These are phyloP conservation scores for Drosophila ezoana DNA, from an alignment of 2,888 invertebrate genomes.

Conservation along the genomic window DNA sequence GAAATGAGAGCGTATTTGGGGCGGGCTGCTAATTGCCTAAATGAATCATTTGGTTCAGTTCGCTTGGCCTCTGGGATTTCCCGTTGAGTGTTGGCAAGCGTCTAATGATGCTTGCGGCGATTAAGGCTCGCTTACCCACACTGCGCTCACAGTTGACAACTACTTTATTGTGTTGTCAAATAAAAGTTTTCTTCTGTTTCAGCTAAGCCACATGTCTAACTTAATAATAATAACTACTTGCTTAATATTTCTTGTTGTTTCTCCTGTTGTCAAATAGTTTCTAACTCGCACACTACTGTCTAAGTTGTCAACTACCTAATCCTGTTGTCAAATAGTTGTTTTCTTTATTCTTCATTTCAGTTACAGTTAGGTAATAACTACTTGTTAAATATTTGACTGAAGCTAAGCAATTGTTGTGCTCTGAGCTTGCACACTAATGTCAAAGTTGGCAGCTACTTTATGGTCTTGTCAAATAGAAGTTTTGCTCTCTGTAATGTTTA, in stretches of 20 bases:
- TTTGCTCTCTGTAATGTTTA: too few relatives aligned
- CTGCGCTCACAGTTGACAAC: neutral
- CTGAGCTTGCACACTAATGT: too few relatives aligned
- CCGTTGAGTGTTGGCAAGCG: conserved; percentile 23
- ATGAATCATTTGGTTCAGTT: conserved; percentile 51
- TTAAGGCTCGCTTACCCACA: conserved; percentile 3
- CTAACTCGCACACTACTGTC: too few relatives aligned
- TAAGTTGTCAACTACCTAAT: neutral
- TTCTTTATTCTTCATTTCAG: too few relatives aligned
- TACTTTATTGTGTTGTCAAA: neutral
- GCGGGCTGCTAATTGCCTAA: conserved; percentile 54
- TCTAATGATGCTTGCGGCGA: conserved; percentile 15
- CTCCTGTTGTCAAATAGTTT: too few relatives aligned
- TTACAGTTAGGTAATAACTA: neutral
- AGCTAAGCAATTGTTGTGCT: neutral
- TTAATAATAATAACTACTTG: too few relatives aligned
- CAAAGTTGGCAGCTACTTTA: too few relatives aligned
- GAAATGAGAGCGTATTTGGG: conserved; percentile 29
- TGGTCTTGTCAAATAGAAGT: too few relatives aligned
- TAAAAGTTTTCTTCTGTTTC: neutral
- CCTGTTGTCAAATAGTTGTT: too few relatives aligned
- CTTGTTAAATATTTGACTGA: neutral
- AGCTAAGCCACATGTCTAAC: conserved; percentile 6
- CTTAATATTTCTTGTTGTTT: too few relatives aligned
- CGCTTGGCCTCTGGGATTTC: conserved; percentile 3